Conservation (phyloP, 2,113 vertebrate genomes). For the Emydura subglobosa region DNA sequence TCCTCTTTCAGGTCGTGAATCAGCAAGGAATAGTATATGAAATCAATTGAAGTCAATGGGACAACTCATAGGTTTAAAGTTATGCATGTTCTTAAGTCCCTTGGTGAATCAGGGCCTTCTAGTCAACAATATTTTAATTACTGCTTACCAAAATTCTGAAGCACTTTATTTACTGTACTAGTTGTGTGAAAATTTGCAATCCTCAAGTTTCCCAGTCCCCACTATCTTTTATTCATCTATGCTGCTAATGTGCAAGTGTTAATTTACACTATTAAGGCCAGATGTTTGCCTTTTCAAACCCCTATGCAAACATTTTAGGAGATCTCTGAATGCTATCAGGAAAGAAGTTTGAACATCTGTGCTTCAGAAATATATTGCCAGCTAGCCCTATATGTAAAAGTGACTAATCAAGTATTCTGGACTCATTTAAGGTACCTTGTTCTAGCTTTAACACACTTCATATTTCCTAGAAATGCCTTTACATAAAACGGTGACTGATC, state of each 20-base stretch:
- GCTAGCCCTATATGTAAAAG: fast-evolving
- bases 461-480: background rate
- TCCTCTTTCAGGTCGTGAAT: background rate
- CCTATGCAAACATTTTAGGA: background rate
- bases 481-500: background rate
- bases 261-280: conserved; percentile 1
- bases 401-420: background rate
- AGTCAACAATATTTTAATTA: background rate
- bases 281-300: background rate
- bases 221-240: background rate
- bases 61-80: background rate
- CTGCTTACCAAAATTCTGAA: background rate
- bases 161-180: background rate
- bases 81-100: background rate
- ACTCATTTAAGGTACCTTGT: background rate
- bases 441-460: background rate
- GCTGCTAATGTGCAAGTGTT: conserved; percentile 3
- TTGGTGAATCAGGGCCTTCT: background rate
- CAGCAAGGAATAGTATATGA: background rate
- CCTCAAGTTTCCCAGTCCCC: background rate
- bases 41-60: background rate
- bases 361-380: background rate
- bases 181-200: background rate
- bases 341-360: background rate
- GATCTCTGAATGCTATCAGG: background rate